phyloP scores from a whole-genome alignment of 2,113 vertebrate genomes.

The Platysteira castanea region DNA sequence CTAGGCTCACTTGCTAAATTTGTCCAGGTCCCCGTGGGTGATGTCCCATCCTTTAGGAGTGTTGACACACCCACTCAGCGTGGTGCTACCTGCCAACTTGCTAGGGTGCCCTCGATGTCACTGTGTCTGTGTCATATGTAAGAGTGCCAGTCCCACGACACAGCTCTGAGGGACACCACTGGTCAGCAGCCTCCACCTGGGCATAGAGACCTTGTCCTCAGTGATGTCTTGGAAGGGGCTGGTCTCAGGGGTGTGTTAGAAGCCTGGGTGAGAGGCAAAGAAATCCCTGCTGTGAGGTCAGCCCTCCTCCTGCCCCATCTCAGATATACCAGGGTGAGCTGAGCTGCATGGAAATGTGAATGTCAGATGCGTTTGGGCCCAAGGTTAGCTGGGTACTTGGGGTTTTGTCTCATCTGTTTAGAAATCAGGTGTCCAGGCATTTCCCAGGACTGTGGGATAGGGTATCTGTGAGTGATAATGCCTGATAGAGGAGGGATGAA shows the following conservation, averaged over 20 bases:
- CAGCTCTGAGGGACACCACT: neutral
- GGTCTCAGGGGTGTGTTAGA: neutral
- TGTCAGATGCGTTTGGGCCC: neutral
- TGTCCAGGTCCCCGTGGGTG: neutral
- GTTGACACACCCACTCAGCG: neutral
- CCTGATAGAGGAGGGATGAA: neutral
- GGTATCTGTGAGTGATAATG: neutral
- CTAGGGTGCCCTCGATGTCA: rapidly evolving
- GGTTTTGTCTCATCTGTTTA: neutral
- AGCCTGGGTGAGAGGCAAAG: neutral
- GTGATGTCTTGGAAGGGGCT: neutral
- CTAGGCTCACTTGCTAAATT: neutral
- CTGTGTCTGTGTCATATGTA: neutral
- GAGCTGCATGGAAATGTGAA: neutral
- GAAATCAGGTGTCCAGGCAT: neutral
- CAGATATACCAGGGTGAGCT: neutral
- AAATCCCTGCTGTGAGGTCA: neutral
- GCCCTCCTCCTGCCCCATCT: neutral
- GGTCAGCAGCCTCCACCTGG: neutral
- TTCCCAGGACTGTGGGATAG: neutral
- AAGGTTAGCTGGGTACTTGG: neutral
- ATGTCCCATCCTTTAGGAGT: neutral
- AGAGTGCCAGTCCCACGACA: neutral
- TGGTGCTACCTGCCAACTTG: neutral
- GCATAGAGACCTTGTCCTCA: neutral